Percentiles rank a stretch among this genome's conserved stretches.
phyloP scores from a whole-genome alignment of 2,113 vertebrate species.

The Gnathonemus longibarbis region DNA sequence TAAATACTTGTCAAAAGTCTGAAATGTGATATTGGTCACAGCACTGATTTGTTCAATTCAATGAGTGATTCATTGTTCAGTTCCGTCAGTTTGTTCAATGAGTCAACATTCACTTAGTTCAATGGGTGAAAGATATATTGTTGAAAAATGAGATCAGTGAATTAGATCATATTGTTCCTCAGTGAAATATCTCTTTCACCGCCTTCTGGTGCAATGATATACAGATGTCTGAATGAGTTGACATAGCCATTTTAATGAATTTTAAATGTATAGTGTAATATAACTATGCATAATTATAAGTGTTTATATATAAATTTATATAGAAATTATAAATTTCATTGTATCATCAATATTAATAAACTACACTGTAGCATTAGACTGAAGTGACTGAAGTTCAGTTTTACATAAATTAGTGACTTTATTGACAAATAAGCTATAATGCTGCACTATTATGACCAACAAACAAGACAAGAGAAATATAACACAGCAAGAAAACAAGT shows the following conservation, averaged over 20 bases:
- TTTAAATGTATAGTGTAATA: neutral
- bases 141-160: neutral
- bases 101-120: neutral
- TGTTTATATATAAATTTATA: neutral
- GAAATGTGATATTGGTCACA: neutral
- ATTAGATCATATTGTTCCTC: neutral
- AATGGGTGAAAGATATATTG: neutral
- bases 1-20: neutral
- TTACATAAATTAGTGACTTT: neutral
- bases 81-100: neutral
- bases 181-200: neutral
- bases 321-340: neutral
- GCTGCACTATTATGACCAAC: neutral
- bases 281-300: neutral
- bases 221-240: neutral
- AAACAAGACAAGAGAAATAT: neutral
- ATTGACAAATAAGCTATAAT: neutral
- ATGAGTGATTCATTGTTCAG: neutral
- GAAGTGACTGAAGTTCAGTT: neutral
- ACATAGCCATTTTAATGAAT: neutral
- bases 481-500: neutral
- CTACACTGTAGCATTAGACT: neutral
- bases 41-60: neutral
- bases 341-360: neutral
- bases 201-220: neutral